Percentiles rank a stretch among this genome's conserved stretches.
phyloP scores from a whole-genome alignment of 2,888 invertebrate species.

The Drosophila meridionalis region DNA sequence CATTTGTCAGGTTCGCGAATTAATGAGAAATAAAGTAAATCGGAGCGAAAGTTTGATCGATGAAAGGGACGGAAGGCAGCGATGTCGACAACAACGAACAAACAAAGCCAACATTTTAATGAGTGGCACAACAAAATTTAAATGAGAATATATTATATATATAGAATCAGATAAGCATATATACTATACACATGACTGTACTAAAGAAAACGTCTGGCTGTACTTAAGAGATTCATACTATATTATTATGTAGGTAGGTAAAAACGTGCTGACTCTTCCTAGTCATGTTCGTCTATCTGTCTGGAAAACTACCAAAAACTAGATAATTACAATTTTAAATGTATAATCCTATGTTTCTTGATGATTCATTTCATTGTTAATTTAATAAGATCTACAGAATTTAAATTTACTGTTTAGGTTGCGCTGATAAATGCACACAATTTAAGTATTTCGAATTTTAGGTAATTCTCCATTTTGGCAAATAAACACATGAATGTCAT shows the following conservation, averaged over 20 bases:
- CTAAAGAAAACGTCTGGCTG: not conserved
- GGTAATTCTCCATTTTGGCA: no score
- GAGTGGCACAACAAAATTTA: constrained; percentile 6
- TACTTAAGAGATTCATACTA: not conserved
- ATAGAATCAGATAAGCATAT: constrained; percentile 4
- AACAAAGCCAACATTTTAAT: constrained; percentile 14
- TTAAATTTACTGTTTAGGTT: no score
- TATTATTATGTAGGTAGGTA: not conserved
- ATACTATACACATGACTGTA: not conserved
- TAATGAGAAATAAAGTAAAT: constrained; percentile 31
- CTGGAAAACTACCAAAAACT: no score
- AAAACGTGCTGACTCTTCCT: no score
- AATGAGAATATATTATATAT: not conserved
- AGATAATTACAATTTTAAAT: no score
- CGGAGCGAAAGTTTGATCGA: constrained; percentile 55
- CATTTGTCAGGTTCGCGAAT: constrained; percentile 24
- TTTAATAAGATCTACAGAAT: no score
- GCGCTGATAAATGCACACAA: no score
- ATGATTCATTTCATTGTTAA: no score
- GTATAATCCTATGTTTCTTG: no score
- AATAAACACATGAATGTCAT: no score
- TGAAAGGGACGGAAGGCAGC: constrained; percentile 10
- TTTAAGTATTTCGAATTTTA: no score
- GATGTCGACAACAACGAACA: constrained; percentile 23
- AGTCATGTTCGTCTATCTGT: no score